Conservation (phyloP, 1,140 invertebrate genomes). For the Aphaenogaster ashmeadi region DNA sequence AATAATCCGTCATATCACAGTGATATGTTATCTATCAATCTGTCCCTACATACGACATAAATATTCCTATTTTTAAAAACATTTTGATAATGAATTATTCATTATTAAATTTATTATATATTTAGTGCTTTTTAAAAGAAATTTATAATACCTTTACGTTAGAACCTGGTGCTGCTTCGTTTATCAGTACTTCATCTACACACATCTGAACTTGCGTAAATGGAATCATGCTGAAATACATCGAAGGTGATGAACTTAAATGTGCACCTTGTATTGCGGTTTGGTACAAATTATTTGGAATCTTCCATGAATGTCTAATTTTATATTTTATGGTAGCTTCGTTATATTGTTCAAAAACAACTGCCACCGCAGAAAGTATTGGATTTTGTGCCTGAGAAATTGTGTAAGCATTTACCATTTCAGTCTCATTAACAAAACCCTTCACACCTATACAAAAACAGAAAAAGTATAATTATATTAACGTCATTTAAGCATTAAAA, state of each 20-base stretch:
- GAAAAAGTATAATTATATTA: conserved; percentile 28
- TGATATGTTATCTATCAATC: neutral
- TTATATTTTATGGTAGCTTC: conserved; percentile 79
- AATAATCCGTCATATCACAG: neutral
- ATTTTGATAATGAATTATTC: conserved; percentile 10
- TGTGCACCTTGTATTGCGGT: conserved; percentile 38
- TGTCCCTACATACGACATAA: neutral
- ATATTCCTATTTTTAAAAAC: conserved; percentile 9
- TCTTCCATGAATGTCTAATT: conserved; percentile 76
- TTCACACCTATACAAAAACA: conserved; percentile 70
- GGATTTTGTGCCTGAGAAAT: conserved; percentile 66
- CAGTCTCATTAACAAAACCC: conserved; percentile 80
- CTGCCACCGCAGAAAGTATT: conserved; percentile 67
- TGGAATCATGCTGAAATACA: conserved; percentile 62
- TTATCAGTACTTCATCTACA: conserved; percentile 81
- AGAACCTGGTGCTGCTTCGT: conserved; percentile 61
- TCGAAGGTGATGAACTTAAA: neutral
- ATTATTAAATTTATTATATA: neutral
- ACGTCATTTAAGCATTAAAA: conserved; percentile 11
- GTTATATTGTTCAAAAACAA: conserved; percentile 80
- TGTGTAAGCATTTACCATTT: conserved; percentile 79
- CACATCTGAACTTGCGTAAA: conserved; percentile 83
- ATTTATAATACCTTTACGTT: conserved; percentile 67
- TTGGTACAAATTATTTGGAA: conserved; percentile 79
- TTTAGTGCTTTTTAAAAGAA: neutral